Evolutionary conservation across 2,113 vertebrate genomes (phyloP).

Genomic region (Melozone crissalis): DNA sequence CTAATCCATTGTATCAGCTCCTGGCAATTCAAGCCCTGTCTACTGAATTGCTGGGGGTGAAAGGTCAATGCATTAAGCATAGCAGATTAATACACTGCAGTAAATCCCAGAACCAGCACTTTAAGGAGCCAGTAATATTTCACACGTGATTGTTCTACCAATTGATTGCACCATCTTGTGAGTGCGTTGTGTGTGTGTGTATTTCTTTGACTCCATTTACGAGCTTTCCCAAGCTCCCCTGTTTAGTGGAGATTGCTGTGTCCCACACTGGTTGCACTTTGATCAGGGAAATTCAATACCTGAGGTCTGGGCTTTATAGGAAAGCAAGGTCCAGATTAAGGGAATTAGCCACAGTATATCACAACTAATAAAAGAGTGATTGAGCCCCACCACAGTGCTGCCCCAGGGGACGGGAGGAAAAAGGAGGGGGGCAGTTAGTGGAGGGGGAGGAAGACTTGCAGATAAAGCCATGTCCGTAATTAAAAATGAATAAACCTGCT

Average conservation of each 20-base stretch:
- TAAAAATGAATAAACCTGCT: slow-evolving; percentile 41
- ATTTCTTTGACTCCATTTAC: slow-evolving; percentile 66
- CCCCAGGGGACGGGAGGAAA: slow-evolving; percentile 26
- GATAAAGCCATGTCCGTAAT: slow-evolving; percentile 2
- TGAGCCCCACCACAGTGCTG: slow-evolving; percentile 71
- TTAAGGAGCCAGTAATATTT: slow-evolving; percentile 71
- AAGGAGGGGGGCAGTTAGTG: not conserved
- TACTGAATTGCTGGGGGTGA: slow-evolving; percentile 64
- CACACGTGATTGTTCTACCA: slow-evolving; percentile 66
- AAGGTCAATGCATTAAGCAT: slow-evolving; percentile 76
- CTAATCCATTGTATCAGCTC: slow-evolving; percentile 75
- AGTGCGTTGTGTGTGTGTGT: slow-evolving; percentile 14
- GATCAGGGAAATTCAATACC: slow-evolving; percentile 78
- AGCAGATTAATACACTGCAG: slow-evolving; percentile 72
- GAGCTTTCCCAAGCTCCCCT: slow-evolving; percentile 66
- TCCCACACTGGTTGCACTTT: slow-evolving; percentile 72
- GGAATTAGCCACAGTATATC: slow-evolving; percentile 78
- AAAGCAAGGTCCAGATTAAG: slow-evolving; percentile 78
- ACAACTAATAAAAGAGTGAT: slow-evolving; percentile 74
- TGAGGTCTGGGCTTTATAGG: slow-evolving; percentile 77
- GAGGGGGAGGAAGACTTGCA: not conserved
- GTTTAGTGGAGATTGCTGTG: slow-evolving; percentile 66
- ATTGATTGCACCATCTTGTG: slow-evolving; percentile 43
- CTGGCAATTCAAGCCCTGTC: slow-evolving; percentile 64
- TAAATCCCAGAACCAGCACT: slow-evolving; percentile 74